Evolutionary conservation across 2,797 vertebrate genomes (phyloP).

Genomic region (Macropodus opercularis): DNA sequence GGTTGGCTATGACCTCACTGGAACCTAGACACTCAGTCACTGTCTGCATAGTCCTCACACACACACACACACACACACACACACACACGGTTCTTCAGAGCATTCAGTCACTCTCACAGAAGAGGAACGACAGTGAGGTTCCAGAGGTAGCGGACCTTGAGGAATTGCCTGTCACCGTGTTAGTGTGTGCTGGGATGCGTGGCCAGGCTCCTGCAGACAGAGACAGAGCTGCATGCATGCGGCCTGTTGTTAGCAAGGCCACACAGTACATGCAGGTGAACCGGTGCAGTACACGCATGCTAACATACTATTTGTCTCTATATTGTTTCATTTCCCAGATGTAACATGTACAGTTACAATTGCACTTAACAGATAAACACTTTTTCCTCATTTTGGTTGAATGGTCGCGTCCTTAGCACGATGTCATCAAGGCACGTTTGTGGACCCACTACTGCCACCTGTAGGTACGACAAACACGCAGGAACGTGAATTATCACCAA

Average conservation of each 20-base stretch:
- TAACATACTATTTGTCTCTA: no score
- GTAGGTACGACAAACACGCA: no score
- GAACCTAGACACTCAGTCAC: constrained; percentile 47
- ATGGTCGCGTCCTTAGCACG: no score
- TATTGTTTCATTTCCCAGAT: no score
- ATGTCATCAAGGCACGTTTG: no score
- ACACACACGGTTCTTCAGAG: neutral
- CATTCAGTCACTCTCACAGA: constrained; percentile 1
- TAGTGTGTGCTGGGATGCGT: constrained; percentile 30
- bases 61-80: constrained; percentile 13
- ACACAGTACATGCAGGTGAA: constrained; percentile 6
- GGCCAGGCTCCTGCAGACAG: constrained; percentile 39
- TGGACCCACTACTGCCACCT: no score
- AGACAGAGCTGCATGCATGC: constrained; percentile 34
- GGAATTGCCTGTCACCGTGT: constrained; percentile 60
- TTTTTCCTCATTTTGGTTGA: no score
- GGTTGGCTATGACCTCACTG: constrained; percentile 56
- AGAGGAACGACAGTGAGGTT: constrained; percentile 44
- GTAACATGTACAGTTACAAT: no score
- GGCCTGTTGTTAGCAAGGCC: constrained; percentile 13
- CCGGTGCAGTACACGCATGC: no score
- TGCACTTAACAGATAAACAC: no score
- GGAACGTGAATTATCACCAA: no score
- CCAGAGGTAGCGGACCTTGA: constrained; percentile 55
- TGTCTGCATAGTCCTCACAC: constrained; percentile 31